phyloP scores from a whole-genome alignment of 2,797 vertebrate genomes.

The Florisuga fusca region DNA sequence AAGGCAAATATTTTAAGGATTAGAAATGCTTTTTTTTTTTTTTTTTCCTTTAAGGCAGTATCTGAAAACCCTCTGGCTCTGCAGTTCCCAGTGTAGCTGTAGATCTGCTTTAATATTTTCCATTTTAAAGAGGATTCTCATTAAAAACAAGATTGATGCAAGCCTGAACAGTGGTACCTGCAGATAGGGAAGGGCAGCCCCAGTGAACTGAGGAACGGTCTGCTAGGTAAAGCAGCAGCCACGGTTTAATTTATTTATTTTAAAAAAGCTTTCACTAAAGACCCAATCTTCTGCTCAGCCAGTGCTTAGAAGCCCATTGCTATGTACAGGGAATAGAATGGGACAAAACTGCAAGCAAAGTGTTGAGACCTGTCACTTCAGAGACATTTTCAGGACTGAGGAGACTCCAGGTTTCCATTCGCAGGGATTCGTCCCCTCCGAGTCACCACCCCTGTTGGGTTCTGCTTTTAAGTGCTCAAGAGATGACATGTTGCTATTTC shows the following conservation, averaged over 20 bases:
- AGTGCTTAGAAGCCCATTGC: neutral
- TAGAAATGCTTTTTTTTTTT: conserved; percentile 12
- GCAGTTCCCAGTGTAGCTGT: neutral
- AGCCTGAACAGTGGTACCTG: conserved; percentile 25
- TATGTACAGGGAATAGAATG: neutral
- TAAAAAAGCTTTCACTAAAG: neutral
- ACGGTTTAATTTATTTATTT: neutral
- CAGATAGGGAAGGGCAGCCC: neutral
- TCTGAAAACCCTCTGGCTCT: conserved; percentile 47
- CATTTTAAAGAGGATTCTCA: conserved; percentile 56
- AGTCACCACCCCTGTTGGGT: neutral
- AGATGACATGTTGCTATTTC: neutral
- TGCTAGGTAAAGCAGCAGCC: neutral
- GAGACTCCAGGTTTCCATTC: neutral
- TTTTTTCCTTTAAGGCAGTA: neutral
- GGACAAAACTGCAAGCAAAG: neutral
- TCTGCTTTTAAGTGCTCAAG: neutral
- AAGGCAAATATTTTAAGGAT: conserved; percentile 72
- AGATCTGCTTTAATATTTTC: conserved; percentile 58
- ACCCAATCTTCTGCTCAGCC: neutral
- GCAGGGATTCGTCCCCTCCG: neutral
- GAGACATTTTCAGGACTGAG: neutral
- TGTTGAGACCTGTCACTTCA: neutral
- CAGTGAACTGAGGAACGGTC: neutral
- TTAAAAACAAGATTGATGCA: conserved; percentile 23